Evolutionary conservation across 2,797 vertebrate species (phyloP).

Genomic region (Astyanax mexicanus): DNA sequence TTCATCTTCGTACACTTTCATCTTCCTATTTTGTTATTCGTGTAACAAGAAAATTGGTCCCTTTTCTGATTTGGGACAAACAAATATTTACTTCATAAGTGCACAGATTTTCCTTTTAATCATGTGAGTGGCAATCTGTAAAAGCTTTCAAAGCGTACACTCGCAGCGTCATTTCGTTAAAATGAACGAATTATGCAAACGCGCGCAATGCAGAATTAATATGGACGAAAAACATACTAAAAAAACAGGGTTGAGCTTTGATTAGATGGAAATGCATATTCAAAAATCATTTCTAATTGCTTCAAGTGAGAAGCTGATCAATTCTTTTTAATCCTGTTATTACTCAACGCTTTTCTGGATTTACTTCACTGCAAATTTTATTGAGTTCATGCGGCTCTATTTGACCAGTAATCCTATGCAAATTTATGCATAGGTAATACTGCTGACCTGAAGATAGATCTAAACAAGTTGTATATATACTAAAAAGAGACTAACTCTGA

Average conservation of each 20-base stretch:
- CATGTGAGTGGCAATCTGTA: constrained; percentile 32
- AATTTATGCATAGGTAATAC: neutral
- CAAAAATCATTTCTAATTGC: constrained; percentile 96
- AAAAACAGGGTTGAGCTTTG: neutral
- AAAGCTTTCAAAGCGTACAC: constrained; percentile 35
- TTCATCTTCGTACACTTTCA: constrained; percentile 20
- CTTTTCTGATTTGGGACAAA: constrained; percentile 25
- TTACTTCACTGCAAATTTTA: constrained; percentile 86
- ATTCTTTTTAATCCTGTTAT: constrained; percentile 91
- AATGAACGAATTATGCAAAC: constrained; percentile 42
- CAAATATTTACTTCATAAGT: constrained; percentile 20
- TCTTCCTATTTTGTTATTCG: constrained; percentile 36
- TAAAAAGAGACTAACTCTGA: neutral
- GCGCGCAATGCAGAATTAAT: constrained; percentile 2
- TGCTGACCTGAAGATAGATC: constrained; percentile 8
- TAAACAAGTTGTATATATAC: neutral
- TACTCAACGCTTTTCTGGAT: constrained; percentile 65
- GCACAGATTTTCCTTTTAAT: constrained; percentile 28
- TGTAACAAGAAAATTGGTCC: constrained; percentile 29
- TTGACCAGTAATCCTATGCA: neutral
- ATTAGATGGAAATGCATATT: constrained; percentile 55
- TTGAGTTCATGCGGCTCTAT: constrained; percentile 77
- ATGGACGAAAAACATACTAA: constrained; percentile 13
- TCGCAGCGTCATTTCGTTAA: neutral
- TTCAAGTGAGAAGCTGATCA: constrained; percentile 94